Conservation (phyloP, 2,113 vertebrate genomes). For the Cottus gobio region DNA sequence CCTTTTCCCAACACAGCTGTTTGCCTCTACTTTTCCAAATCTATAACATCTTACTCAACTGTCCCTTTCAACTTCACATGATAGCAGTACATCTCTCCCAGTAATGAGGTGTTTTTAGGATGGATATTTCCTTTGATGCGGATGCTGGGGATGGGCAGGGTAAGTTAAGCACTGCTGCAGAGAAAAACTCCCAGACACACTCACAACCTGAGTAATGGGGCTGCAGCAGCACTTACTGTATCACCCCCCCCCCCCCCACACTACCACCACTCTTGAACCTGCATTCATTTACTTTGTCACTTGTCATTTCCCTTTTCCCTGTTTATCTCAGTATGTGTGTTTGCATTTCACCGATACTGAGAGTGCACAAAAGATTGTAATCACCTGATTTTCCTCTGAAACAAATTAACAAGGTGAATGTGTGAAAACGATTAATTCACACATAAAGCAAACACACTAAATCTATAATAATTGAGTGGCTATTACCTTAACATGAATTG, state of each 20-base stretch:
- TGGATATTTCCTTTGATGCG: conserved; percentile 27
- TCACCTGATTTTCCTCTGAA: not conserved
- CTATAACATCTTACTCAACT: not conserved
- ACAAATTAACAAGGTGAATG: no score
- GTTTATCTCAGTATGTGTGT: not conserved
- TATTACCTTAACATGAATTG: no score
- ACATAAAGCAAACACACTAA: no score
- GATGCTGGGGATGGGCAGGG: conserved; percentile 11
- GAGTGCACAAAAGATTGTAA: not conserved
- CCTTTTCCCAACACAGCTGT: not conserved
- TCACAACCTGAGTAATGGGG: conserved; percentile 35
- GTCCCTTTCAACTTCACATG: not conserved
- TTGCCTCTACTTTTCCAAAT: not conserved
- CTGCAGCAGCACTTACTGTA: conserved; percentile 45
- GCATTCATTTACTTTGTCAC: conserved; percentile 38
- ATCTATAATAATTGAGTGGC: no score
- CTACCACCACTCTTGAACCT: conserved; percentile 32
- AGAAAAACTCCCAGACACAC: conserved; percentile 17
- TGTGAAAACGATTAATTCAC: not conserved
- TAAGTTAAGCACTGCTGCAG: conserved; percentile 46
- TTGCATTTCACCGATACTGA: not conserved
- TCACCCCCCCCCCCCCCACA: conserved; percentile 16
- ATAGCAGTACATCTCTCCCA: conserved; percentile 25
- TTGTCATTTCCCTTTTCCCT: not conserved
- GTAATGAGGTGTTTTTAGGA: conserved; percentile 5